phyloP scores from a whole-genome alignment of 2,888 invertebrate genomes.

The Nymphalis polychloros region DNA sequence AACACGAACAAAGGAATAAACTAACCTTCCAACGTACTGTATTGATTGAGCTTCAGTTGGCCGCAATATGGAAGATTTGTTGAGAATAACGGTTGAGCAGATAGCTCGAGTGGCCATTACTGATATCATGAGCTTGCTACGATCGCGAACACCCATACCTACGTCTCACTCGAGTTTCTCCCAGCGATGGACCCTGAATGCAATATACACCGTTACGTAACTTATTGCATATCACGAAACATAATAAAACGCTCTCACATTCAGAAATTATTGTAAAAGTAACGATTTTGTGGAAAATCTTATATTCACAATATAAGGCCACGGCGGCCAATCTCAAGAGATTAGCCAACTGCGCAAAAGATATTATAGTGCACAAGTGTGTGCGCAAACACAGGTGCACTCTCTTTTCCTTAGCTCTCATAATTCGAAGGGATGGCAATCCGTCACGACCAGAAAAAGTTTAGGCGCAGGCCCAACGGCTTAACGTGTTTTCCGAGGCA shows the following conservation, averaged over 20 bases:
- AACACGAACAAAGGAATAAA: slow-evolving; percentile 40
- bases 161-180: slow-evolving; percentile 59
- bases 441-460: too few relatives aligned
- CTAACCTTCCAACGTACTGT: slow-evolving; percentile 38
- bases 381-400: too few relatives aligned
- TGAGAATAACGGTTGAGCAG: slow-evolving; percentile 73
- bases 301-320: too few relatives aligned
- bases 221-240: slow-evolving; percentile 32
- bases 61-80: slow-evolving; percentile 76
- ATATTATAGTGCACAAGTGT: too few relatives aligned
- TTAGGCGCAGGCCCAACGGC: too few relatives aligned
- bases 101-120: slow-evolving; percentile 78
- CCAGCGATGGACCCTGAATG: slow-evolving; percentile 34
- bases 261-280: background rate
- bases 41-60: slow-evolving; percentile 47
- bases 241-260: slow-evolving; percentile 43
- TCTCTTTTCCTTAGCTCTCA: too few relatives aligned
- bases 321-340: too few relatives aligned
- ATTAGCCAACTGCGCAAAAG: too few relatives aligned
- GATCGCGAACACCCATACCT: slow-evolving; percentile 66
- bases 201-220: slow-evolving; percentile 35
- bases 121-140: slow-evolving; percentile 69
- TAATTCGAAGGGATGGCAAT: too few relatives aligned
- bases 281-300: background rate
- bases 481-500: too few relatives aligned